Conservation (phyloP, 2,888 invertebrate genomes). For the Eristalis pertinax region DNA sequence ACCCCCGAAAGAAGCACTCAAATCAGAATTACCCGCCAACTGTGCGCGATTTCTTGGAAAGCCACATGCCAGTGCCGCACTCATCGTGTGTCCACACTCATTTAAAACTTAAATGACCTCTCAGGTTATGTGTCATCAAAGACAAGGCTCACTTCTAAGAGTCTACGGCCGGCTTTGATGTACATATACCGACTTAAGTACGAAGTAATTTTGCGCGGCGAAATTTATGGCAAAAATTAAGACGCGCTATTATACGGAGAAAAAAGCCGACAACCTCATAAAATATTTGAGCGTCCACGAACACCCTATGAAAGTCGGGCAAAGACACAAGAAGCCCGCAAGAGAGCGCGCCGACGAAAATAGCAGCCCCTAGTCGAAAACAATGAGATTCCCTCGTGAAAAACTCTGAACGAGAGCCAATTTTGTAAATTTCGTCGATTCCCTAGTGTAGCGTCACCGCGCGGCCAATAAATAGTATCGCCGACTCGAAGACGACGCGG, state of each 20-base stretch:
- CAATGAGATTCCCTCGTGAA: conserved; percentile 55
- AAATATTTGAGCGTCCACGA: conserved; percentile 20
- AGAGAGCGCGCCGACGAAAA: conserved; percentile 17
- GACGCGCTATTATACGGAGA: not conserved
- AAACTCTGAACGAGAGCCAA: conserved; percentile 53
- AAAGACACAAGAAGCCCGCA: not conserved
- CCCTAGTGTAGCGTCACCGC: conserved; percentile 39
- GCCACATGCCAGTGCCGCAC: not conserved
- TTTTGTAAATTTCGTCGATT: conserved; percentile 53
- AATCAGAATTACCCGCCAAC: not conserved
- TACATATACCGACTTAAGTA: not conserved
- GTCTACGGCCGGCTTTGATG: not conserved
- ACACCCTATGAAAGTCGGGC: conserved; percentile 52
- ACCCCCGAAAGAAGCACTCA: not conserved
- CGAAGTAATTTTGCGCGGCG: not conserved
- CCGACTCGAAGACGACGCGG: conserved; percentile 3
- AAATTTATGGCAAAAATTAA: conserved; percentile 15
- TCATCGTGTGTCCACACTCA: not conserved
- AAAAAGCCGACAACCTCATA: conserved; percentile 41
- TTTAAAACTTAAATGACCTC: not conserved
- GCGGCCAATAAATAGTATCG: not conserved
- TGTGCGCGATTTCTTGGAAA: not conserved
- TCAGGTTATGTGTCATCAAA: not conserved
- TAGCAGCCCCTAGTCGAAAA: conserved; percentile 50
- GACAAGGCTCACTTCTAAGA: not conserved